These are phyloP conservation scores for Lacerta viridis DNA, from an alignment of 2,797 vertebrate genomes.

Conservation along the genomic window DNA sequence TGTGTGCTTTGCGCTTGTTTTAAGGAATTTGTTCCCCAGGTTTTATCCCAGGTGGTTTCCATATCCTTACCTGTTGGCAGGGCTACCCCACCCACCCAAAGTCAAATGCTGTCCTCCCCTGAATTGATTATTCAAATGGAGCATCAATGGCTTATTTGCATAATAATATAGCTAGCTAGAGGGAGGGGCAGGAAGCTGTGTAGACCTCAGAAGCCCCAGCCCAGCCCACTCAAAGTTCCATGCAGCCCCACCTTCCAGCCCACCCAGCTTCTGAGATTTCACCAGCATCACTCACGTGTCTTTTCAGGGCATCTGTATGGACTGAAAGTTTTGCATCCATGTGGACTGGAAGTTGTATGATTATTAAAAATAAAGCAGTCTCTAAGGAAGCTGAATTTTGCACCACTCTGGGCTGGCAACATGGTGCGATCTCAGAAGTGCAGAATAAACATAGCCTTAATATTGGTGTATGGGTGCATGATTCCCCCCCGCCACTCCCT, in stretches of 20 bases:
- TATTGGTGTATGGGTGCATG: neutral
- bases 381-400: constrained; percentile 10
- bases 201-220: neutral
- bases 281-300: neutral
- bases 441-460: constrained; percentile 10
- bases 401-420: neutral
- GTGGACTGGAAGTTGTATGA: neutral
- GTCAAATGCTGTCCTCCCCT: neutral
- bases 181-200: neutral
- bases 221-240: neutral
- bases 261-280: constrained; percentile 15
- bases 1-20: neutral
- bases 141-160: constrained; percentile 1
- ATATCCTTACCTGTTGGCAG: neutral
- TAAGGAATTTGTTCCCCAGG: neutral
- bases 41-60: neutral
- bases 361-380: neutral
- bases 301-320: neutral
- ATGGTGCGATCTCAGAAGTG: neutral
- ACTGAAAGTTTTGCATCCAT: neutral
- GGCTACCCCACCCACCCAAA: neutral
- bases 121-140: constrained; percentile 18
- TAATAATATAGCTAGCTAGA: neutral
- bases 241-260: neutral
- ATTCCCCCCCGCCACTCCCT: no score